Evolutionary conservation across 53 echinoderm and acorn worm species (phyloP).

Genomic region (Mesocentrotus franciscanus): DNA sequence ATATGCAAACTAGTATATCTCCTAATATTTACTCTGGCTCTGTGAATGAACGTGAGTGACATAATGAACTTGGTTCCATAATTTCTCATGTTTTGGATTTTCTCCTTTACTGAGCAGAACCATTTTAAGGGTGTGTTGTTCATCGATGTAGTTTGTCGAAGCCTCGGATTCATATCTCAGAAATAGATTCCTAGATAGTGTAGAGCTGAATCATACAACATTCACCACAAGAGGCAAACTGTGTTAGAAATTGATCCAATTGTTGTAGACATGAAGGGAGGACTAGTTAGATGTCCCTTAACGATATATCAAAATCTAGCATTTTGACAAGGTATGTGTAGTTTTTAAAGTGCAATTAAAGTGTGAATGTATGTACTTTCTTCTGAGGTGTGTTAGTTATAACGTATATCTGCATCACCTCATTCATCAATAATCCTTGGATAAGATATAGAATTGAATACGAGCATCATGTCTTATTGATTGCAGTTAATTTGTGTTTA

Average conservation of each 20-base stretch:
- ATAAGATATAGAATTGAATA: not conserved
- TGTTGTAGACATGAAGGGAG: not conserved
- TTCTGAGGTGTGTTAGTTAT: not conserved
- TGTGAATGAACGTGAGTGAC: not conserved
- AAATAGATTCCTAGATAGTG: no score
- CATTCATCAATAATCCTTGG: not conserved
- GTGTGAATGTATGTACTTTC: not conserved
- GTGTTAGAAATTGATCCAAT: not conserved
- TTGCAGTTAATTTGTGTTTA: not conserved
- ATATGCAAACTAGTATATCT: not conserved
- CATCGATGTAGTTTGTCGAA: not conserved
- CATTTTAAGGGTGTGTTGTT: not conserved
- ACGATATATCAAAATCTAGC: not conserved
- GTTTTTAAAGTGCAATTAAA: conserved; percentile 15
- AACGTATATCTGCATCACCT: not conserved
- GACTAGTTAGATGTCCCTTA: not conserved
- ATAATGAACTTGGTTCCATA: not conserved
- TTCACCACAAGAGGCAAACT: no score
- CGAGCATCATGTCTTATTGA: not conserved
- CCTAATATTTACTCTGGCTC: not conserved
- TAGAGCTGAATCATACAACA: no score
- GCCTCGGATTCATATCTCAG: not conserved
- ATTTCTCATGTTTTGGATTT: not conserved
- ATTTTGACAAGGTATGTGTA: not conserved
- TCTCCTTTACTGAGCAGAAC: not conserved